A percentile compares a stretch with the other conserved stretches of the same genome.
Conservation (phyloP, 2,888 invertebrate species). For the Lottia scabra region DNA sequence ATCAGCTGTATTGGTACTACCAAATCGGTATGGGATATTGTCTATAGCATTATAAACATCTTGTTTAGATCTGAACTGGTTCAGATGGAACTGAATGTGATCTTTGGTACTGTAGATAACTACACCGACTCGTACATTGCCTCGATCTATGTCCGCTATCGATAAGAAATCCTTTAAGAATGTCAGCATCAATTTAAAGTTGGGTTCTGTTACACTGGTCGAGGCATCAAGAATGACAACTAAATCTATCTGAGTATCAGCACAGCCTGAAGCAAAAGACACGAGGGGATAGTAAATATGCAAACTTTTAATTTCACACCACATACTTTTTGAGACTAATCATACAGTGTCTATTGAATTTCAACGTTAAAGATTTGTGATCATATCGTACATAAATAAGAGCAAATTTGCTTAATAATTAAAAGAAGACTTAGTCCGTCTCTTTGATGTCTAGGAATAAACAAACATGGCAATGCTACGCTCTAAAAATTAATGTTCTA, state of each 20-base stretch:
- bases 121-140: constrained; percentile 31
- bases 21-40: constrained; percentile 43
- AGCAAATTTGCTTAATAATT: no score
- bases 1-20: constrained; percentile 57
- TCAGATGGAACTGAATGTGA: constrained; percentile 47
- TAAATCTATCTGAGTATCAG: constrained; percentile 40
- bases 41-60: constrained; percentile 43
- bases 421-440: no score
- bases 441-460: no score
- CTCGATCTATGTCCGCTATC: constrained; percentile 38
- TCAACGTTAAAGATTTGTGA: no score
- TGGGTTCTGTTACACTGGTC: constrained; percentile 47
- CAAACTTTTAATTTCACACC: no score
- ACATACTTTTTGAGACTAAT: no score
- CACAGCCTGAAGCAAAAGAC: constrained; percentile 22
- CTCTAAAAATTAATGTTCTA: no score
- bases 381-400: no score
- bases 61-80: constrained; percentile 34
- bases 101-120: constrained; percentile 34
- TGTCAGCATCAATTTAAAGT: constrained; percentile 42
- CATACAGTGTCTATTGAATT: no score
- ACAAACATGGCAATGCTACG: no score
- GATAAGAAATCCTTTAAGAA: constrained; percentile 48
- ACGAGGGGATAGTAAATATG: no score
- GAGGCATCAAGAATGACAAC: constrained; percentile 58